Base-by-base conservation (phyloP, 53 echinoderm and acorn worm genomes). In the Temnopleurus reevesii region DNA sequence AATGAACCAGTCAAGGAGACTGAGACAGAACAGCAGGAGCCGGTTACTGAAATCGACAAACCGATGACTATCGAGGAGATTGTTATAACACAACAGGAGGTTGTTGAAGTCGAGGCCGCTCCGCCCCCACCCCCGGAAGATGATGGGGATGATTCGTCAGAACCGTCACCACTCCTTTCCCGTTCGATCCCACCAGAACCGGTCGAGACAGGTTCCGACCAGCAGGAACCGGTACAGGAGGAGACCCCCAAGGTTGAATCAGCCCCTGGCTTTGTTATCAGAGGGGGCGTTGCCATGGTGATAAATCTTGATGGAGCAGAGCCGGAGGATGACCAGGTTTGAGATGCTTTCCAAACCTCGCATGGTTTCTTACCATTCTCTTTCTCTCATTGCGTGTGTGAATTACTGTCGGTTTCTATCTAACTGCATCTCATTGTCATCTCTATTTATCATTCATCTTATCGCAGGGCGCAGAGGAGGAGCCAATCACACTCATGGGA, bases 371-470 rank as follows among this genome's bases (percentile, higher is more conserved):
- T 9, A 25, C 58, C 71, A 66, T 66, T 71, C 7, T 71, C 71
- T 71, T 12, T 56, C 23, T n/a, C 56, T 56, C 63, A 31, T 23
- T 38, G 36, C 41, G 71, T 71, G 71, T 49, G 19, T 71, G 71
- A 38, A 23, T 71, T 23, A n/a, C n/a, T 71, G 43, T 36, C n/a
- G 71, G 31, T 71, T 71, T 2, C n/a, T n/a, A n/a, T 71, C 41
- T 71, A 71, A 71, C 71, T 71, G 71, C 71, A 71, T 71, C 41
- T 71, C 71, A 71, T 71, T 71, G n/a, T 41, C 71, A 41, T 71
- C 35, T n/a, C 24, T 64, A 41, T 15, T 28, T 60, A 31, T 71
- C 23, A 36, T 71, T 41, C 71, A 71, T 71, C 41, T 71, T 71
- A 18, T 41, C 71, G 41, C 71, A 71, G 71, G 71, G 38, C 41